phyloP scores from a whole-genome alignment of 2,113 vertebrate species.

The Myrmecobius fasciatus region DNA sequence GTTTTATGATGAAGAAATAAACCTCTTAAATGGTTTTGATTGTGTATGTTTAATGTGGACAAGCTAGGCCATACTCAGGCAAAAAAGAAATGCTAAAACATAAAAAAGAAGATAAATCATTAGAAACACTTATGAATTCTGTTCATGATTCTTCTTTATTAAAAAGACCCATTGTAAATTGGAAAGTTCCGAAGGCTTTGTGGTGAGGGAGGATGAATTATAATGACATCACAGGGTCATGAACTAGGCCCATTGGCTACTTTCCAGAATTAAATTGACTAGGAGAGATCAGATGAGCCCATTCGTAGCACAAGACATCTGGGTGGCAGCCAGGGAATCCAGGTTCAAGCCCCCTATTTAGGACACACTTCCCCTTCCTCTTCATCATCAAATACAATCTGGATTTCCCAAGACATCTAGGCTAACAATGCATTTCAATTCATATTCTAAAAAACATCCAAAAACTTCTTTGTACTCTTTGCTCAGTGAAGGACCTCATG shows the following conservation, averaged over 20 bases:
- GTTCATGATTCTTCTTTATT: conserved; percentile 85
- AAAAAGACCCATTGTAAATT: conserved; percentile 88
- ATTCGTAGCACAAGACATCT: conserved; percentile 82
- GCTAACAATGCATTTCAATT: conserved; percentile 67
- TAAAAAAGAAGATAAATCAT: conserved; percentile 83
- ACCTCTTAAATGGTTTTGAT: conserved; percentile 79
- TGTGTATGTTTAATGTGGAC: conserved; percentile 63
- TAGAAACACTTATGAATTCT: conserved; percentile 87
- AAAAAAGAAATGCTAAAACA: conserved; percentile 63
- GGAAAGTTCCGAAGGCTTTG: conserved; percentile 86
- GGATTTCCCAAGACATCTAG: conserved; percentile 73
- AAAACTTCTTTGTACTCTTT: conserved; percentile 69
- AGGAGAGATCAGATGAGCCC: conserved; percentile 85
- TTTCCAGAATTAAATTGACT: conserved; percentile 89
- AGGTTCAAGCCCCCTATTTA: conserved; percentile 87
- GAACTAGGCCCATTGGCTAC: conserved; percentile 87
- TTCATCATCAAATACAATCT: conserved; percentile 76
- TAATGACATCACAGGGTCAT: conserved; percentile 87
- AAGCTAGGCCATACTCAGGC: conserved; percentile 79
- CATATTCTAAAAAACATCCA: conserved; percentile 70
- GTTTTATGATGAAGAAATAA: conserved; percentile 79
- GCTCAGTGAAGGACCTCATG: conserved; percentile 58
- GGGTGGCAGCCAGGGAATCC: conserved; percentile 83
- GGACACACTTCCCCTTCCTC: conserved; percentile 81
- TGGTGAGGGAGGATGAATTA: conserved; percentile 86